phyloP scores from a whole-genome alignment of 2,113 vertebrate species.

The Nothobranchius furzeri region DNA sequence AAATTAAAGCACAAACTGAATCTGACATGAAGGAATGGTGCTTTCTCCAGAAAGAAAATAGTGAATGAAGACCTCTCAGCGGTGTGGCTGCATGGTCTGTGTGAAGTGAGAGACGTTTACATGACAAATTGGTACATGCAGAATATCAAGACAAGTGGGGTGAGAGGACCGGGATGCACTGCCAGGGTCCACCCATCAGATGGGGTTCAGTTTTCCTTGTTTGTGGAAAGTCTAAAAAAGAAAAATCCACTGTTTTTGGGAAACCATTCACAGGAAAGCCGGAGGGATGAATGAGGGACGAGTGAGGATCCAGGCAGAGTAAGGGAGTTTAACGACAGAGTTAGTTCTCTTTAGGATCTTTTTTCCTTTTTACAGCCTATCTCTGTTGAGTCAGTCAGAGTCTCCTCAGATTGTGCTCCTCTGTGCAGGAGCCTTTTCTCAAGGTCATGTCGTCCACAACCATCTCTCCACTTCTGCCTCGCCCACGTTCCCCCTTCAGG shows the following conservation, averaged over 20 bases:
- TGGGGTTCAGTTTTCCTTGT: slow-evolving; percentile 34
- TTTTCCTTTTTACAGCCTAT: slow-evolving; percentile 31
- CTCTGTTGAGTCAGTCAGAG: slow-evolving; percentile 62
- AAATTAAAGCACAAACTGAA: slow-evolving; percentile 37
- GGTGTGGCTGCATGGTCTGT: slow-evolving; percentile 16
- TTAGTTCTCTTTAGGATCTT: slow-evolving; percentile 63
- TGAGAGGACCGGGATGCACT: slow-evolving; percentile 19
- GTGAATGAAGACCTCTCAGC: slow-evolving; percentile 19
- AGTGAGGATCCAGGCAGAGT: slow-evolving; percentile 35
- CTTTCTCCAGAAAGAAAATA: slow-evolving; percentile 30
- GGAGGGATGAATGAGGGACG: background rate
- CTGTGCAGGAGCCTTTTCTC: slow-evolving; percentile 87
- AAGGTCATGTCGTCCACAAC: slow-evolving; percentile 91
- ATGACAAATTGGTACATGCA: slow-evolving; percentile 51
- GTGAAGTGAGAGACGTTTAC: slow-evolving; percentile 39
- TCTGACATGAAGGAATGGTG: slow-evolving; percentile 15
- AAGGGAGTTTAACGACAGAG: slow-evolving; percentile 55
- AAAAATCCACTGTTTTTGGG: slow-evolving; percentile 32
- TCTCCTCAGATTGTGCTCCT: slow-evolving; percentile 78
- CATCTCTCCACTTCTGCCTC: slow-evolving; percentile 86
- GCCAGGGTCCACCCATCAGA: slow-evolving; percentile 18
- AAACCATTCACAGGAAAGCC: slow-evolving; percentile 29
- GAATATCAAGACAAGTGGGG: slow-evolving; percentile 27
- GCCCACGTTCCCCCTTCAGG: slow-evolving; percentile 90
- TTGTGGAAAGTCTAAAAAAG: slow-evolving; percentile 21